Evolutionary conservation across 1,140 invertebrate species (phyloP).

Genomic region (Brachionus rotundiformis): DNA sequence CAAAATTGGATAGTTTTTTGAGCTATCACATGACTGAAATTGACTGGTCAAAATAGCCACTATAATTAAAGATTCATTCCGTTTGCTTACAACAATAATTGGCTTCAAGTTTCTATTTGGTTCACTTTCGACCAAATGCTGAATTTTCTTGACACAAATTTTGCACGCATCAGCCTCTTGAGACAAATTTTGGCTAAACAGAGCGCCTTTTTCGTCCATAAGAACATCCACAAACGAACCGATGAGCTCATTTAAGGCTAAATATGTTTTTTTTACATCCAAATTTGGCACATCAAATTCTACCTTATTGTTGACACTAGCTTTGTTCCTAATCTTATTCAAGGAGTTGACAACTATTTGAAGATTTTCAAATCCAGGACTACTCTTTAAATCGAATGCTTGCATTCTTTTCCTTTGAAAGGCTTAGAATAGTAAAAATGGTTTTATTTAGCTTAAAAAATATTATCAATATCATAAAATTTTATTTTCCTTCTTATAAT

Average conservation of each 20-base stretch:
- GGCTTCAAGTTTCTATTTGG: neutral
- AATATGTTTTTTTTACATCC: neutral
- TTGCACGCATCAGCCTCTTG: neutral
- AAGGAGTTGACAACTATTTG: neutral
- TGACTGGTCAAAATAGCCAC: neutral
- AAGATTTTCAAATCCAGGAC: neutral
- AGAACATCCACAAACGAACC: neutral
- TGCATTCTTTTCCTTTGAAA: too few relatives aligned
- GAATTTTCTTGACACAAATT: conserved; percentile 10
- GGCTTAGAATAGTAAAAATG: neutral
- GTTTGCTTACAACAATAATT: neutral
- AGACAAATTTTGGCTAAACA: neutral
- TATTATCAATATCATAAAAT: too few relatives aligned
- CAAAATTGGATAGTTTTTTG: neutral
- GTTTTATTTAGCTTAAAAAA: too few relatives aligned
- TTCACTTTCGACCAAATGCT: neutral
- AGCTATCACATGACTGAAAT: neutral
- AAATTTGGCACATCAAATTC: neutral
- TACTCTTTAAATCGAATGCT: neutral
- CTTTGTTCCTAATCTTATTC: neutral
- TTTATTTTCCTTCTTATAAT: too few relatives aligned
- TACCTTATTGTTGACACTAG: neutral
- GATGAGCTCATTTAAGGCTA: neutral
- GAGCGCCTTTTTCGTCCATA: neutral
- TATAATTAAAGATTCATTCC: neutral